phyloP scores from a whole-genome alignment of 2,888 invertebrate genomes.

The Plagodis pulveraria region DNA sequence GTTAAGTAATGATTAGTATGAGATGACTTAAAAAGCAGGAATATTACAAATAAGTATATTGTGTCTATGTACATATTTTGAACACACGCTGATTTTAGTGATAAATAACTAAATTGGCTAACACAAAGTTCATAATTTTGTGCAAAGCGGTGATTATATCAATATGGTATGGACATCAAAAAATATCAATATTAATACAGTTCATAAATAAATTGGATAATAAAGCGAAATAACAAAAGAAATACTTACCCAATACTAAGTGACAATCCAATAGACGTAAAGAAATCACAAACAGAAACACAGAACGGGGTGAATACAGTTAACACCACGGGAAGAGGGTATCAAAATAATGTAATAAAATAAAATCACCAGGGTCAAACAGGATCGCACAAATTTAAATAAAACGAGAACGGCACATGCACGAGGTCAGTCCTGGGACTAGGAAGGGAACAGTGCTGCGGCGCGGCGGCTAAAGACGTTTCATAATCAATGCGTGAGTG shows the following conservation, averaged over 20 bases:
- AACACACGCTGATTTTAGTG: too few species aligned
- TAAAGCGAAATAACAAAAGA: not conserved
- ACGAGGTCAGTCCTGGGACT: conserved; percentile 49
- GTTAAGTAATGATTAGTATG: too few species aligned
- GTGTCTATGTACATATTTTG: too few species aligned
- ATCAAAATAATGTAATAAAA: conserved; percentile 73
- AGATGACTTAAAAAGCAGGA: too few species aligned
- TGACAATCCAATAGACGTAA: conserved; percentile 77
- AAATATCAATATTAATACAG: not conserved
- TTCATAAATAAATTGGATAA: conserved; percentile 1
- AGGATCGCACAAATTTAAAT: conserved; percentile 70
- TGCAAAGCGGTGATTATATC: too few species aligned
- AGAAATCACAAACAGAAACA: conserved; percentile 74
- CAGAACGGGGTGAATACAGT: conserved; percentile 59
- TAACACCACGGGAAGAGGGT: conserved; percentile 66
- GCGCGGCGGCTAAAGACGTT: conserved; percentile 59
- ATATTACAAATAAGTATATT: too few species aligned
- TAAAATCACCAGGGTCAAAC: conserved; percentile 77
- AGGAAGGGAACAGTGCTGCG: conserved; percentile 45
- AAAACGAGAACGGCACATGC: conserved; percentile 54
- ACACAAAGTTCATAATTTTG: too few species aligned
- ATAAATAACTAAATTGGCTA: too few species aligned
- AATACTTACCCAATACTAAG: conserved; percentile 67
- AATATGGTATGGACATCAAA: too few species aligned
- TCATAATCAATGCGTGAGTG: conserved; percentile 78